These are phyloP conservation scores for Hydra vulgaris DNA, from an alignment of 30 jellyfish, hydroid and myxozoan species.

Conservation along the genomic window DNA sequence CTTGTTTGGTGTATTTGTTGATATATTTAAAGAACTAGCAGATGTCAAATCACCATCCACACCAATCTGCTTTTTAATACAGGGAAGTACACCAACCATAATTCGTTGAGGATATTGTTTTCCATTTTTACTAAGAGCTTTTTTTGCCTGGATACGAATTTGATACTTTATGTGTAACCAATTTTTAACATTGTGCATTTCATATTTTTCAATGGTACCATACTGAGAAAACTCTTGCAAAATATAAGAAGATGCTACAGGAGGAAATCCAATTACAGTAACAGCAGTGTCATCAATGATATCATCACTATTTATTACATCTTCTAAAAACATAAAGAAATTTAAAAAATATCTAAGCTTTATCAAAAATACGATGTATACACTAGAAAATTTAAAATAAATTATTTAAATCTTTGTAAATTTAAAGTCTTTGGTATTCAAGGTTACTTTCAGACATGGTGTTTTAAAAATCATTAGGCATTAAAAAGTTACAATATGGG, in stretches of 20 bases:
- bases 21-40: background rate
- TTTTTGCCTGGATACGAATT: slow-evolving; percentile 77
- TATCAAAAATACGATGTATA: no score
- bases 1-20: slow-evolving; percentile 8
- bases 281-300: slow-evolving; percentile 63
- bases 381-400: no score
- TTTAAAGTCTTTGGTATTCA: no score
- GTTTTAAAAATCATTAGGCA: no score
- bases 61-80: slow-evolving; percentile 60
- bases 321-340: background rate
- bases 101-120: slow-evolving; percentile 56
- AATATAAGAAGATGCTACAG: slow-evolving; percentile 64
- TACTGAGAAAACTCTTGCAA: slow-evolving; percentile 79
- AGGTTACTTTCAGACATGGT: no score
- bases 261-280: slow-evolving; percentile 89
- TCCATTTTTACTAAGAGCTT: slow-evolving; percentile 97
- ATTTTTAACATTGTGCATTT: slow-evolving; percentile 56
- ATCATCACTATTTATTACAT: slow-evolving; percentile 31
- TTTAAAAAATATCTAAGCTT: no score
- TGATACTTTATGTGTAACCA: slow-evolving; percentile 88
- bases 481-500: no score
- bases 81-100: slow-evolving; percentile 91
- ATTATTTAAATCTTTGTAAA: no score
- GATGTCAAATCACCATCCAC: background rate
- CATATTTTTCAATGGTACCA: slow-evolving; percentile 61